phyloP scores from a whole-genome alignment of 64 coral and sea anemone genomes.

The Montipora foliosa region DNA sequence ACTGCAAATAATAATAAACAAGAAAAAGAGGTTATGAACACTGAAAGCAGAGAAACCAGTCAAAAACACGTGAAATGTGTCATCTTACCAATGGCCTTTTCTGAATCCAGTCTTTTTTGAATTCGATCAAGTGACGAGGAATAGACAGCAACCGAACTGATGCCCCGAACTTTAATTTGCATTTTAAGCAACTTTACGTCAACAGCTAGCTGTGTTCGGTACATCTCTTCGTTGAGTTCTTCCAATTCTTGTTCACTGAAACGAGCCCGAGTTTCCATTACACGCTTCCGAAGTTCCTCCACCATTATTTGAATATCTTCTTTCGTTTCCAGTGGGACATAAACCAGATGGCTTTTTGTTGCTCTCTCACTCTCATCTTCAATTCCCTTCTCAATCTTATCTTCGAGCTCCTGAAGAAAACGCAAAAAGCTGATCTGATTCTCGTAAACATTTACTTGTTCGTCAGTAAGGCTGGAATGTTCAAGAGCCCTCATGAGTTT shows the following conservation, averaged over 20 bases:
- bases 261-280: conserved; percentile 24
- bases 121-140: neutral
- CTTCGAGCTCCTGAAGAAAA: conserved; percentile 20
- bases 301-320: neutral
- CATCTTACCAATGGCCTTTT: conserved; percentile 52
- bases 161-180: conserved; percentile 17
- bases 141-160: neutral
- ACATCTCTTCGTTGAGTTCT: conserved; percentile 66
- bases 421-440: conserved; percentile 68
- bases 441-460: conserved; percentile 42
- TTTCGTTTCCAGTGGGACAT: neutral
- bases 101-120: conserved; percentile 46
- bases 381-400: neutral
- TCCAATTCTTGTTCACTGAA: conserved; percentile 81
- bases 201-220: conserved; percentile 28
- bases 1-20: no score
- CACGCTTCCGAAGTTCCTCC: neutral
- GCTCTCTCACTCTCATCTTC: neutral
- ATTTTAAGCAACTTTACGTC: conserved; percentile 24
- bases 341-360: neutral
- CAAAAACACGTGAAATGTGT: no score
- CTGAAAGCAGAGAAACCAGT: no score
- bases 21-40: no score
- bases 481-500: neutral
- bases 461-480: neutral